These are phyloP conservation scores for Luperina nickerlii DNA, from an alignment of 2,888 invertebrate genomes.

Conservation along the genomic window DNA sequence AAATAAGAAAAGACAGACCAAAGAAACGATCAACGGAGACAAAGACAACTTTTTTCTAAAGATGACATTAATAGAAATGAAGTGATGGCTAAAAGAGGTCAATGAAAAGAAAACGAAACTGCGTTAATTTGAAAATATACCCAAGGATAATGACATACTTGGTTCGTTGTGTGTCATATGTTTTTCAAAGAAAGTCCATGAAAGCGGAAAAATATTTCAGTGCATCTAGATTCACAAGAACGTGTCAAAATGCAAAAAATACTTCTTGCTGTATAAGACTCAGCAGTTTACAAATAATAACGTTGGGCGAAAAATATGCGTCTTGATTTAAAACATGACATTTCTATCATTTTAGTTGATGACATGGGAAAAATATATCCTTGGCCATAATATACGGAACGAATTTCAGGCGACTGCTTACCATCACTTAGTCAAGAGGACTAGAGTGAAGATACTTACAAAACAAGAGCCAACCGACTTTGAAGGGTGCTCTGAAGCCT, in stretches of 20 bases:
- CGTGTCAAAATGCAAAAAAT: constrained; percentile 35
- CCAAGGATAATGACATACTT: not conserved
- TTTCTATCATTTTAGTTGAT: constrained; percentile 28
- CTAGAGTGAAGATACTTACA: constrained; percentile 1
- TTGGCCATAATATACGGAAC: constrained; percentile 11
- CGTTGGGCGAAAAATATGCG: constrained; percentile 3
- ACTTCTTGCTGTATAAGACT: not conserved
- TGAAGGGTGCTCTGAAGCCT: not conserved
- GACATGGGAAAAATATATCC: constrained; percentile 1
- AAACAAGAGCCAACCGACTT: not conserved
- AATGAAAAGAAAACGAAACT: not conserved
- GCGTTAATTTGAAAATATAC: not conserved
- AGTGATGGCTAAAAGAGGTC: not conserved
- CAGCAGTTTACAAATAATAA: constrained; percentile 36
- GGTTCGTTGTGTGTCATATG: not conserved
- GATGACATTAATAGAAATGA: not conserved
- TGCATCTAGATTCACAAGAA: constrained; percentile 12
- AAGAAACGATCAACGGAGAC: not conserved
- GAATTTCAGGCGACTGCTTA: not conserved
- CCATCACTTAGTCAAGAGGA: not conserved
- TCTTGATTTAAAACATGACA: constrained; percentile 40
- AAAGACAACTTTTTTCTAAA: not conserved
- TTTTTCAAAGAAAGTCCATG: constrained; percentile 18
- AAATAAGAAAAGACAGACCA: not conserved
- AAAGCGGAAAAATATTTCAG: constrained; percentile 2